Evolutionary conservation across 1,140 invertebrate genomes (phyloP).

Genomic region (Pogonus chalceus): DNA sequence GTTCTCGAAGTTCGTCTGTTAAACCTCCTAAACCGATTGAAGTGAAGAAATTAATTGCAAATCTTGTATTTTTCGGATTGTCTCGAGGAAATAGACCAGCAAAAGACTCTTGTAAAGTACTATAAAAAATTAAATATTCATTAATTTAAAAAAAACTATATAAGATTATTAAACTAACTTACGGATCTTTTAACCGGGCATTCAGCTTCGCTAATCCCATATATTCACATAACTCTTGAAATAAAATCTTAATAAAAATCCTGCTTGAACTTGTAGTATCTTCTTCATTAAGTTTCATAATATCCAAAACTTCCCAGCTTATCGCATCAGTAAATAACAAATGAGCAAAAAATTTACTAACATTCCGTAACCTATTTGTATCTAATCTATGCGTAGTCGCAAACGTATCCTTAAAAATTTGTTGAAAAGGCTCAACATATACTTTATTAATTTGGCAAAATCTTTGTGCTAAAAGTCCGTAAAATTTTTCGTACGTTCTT

Average conservation of each 20-base stretch:
- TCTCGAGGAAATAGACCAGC: conserved; percentile 91
- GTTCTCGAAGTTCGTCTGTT: conserved; percentile 86
- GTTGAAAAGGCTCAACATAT: conserved; percentile 87
- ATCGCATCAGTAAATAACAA: conserved; percentile 95
- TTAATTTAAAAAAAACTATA: conserved; percentile 14
- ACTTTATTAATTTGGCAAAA: conserved; percentile 88
- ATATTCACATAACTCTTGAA: conserved; percentile 92
- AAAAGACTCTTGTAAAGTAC: conserved; percentile 77
- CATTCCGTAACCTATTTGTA: conserved; percentile 94
- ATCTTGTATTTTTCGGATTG: conserved; percentile 92
- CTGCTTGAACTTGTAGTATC: conserved; percentile 95
- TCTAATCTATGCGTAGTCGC: conserved; percentile 88
- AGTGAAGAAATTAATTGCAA: conserved; percentile 99
- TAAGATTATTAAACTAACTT: conserved; percentile 34
- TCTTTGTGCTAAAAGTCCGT: conserved; percentile 82
- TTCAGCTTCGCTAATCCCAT: conserved; percentile 92
- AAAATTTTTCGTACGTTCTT: conserved; percentile 98
- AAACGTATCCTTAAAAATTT: conserved; percentile 94
- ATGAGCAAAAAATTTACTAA: conserved; percentile 97
- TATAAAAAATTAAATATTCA: conserved; percentile 38
- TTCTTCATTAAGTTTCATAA: conserved; percentile 89
- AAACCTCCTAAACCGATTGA: conserved; percentile 94
- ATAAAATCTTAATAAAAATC: conserved; percentile 97
- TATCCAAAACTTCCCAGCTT: conserved; percentile 79
- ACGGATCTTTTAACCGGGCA: conserved; percentile 77